Conservation (phyloP, 30 jellyfish, hydroid and myxozoan genomes). For the Catostylus mosaicus region DNA sequence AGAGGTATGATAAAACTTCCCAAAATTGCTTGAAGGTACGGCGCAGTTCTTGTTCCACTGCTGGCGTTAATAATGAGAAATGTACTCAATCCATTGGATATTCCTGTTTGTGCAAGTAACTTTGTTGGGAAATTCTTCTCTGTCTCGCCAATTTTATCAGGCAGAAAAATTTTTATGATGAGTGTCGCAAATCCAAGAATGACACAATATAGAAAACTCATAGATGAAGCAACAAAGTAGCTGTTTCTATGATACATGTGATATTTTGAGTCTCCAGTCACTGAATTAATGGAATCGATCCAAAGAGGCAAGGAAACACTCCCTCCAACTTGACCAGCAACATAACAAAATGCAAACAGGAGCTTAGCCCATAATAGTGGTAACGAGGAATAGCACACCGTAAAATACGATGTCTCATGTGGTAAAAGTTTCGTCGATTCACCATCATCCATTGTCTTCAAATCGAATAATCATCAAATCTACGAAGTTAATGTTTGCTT, state of each 20-base stretch:
- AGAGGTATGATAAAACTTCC: slow-evolving; percentile 49
- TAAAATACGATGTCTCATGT: neutral
- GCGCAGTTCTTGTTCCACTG: slow-evolving; percentile 70
- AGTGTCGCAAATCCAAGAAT: slow-evolving; percentile 29
- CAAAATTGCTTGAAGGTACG: slow-evolving; percentile 54
- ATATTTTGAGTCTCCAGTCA: neutral
- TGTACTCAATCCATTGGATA: slow-evolving; percentile 28
- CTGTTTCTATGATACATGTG: slow-evolving; percentile 16
- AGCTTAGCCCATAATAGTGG: slow-evolving; percentile 31
- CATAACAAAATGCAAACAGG: slow-evolving; percentile 13
- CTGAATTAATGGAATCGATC: slow-evolving; percentile 26
- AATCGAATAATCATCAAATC: no score
- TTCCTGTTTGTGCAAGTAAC: slow-evolving; percentile 18
- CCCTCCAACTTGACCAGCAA: slow-evolving; percentile 50
- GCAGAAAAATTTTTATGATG: neutral
- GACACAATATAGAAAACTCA: slow-evolving; percentile 25
- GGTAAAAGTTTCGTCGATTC: neutral
- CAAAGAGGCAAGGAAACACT: slow-evolving; percentile 36
- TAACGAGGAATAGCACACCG: neutral
- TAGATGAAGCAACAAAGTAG: slow-evolving; percentile 39
- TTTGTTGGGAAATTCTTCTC: slow-evolving; percentile 44
- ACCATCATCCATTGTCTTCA: no score
- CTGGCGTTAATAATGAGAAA: slow-evolving; percentile 37
- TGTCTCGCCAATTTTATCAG: slow-evolving; percentile 12
- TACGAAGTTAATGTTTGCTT: no score